Evolutionary conservation across 2,113 vertebrate species (phyloP), one percentile per base, ranked within the genome.

Genomic region (Nannobrachium achirus): DNA sequence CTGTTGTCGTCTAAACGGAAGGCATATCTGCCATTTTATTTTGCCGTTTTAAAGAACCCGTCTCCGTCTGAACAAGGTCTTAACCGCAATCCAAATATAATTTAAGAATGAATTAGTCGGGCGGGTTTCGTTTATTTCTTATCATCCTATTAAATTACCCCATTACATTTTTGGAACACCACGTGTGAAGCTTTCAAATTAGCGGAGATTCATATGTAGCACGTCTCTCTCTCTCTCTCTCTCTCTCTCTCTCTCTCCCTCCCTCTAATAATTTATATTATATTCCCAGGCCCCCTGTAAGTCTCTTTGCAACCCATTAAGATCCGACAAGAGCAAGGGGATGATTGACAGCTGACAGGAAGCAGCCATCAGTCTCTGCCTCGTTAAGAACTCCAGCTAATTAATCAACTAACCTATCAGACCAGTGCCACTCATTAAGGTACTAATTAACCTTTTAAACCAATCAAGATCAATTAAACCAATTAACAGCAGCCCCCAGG

Each of bases 361-460:
- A 80, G 66, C 41, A 57, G 77, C 63, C 74, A 78, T 88, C 75
- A 81, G 79, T 88, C 82, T 76, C 51, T 68, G 62, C 71, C 71
- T 66, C 61, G 72, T 80, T 78, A 75, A 39, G 56, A 78, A 78
- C 55, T 81, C 64, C 10, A 3, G 48, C 61, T 76, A 73, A 90
- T 88, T 82, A 79, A 84, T 89, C 69, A 73, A 65, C 69, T 69
- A 60, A 79, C 79, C 74, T 73, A 71, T 80, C 75, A 63, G 52
- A 75, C 63, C 76, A 80, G 76, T 75, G 82, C 56, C 56, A 42
- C 66, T 84, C 59, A 88, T 89, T 81, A 89, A 81, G 74, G 82
- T 68, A 66, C 60, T 84, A 72, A 88, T 89, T 86, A 81, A 87
- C 85, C 80, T 87, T 88, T 90, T 82, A 66, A 77, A 82, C 69